A percentile compares a stretch with the other conserved stretches of the same genome.
Conservation (phyloP, 2,888 invertebrate genomes). For the Bombylius discolor region DNA sequence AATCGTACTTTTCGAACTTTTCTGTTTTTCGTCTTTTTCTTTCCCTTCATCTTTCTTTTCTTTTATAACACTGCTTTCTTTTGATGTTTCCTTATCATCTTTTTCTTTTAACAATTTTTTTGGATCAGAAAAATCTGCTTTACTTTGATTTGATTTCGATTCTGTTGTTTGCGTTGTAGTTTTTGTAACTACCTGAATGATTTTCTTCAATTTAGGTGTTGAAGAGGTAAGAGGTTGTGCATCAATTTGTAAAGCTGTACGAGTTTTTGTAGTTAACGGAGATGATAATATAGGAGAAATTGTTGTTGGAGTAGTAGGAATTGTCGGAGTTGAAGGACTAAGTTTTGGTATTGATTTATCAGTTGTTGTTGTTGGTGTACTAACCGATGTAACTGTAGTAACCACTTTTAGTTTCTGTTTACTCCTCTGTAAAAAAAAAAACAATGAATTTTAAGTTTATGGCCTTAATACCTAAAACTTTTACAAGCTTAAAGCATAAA, state of each 20-base stretch:
- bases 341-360: background rate
- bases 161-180: slow-evolving; percentile 15
- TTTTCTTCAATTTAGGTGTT: slow-evolving; percentile 27
- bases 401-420: slow-evolving; percentile 4
- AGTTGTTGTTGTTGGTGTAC: slow-evolving; percentile 13
- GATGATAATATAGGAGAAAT: too few relatives aligned
- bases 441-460: background rate
- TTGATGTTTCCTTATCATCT: slow-evolving; percentile 1
- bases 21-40: background rate
- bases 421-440: slow-evolving; percentile 7
- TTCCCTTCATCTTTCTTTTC: slow-evolving; percentile 16
- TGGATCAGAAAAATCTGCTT: background rate
- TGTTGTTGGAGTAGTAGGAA: background rate
- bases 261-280: background rate
- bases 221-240: slow-evolving; percentile 4
- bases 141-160: slow-evolving; percentile 11
- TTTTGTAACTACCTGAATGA: slow-evolving; percentile 14
- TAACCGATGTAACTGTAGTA: background rate
- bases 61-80: slow-evolving; percentile 10
- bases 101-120: background rate
- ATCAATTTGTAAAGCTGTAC: background rate
- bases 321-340: background rate
- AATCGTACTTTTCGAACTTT: background rate
- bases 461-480: too few relatives aligned
- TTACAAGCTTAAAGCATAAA: too few relatives aligned